Conservation (phyloP, 2,888 invertebrate species). For the Scrobipalpa costella region DNA sequence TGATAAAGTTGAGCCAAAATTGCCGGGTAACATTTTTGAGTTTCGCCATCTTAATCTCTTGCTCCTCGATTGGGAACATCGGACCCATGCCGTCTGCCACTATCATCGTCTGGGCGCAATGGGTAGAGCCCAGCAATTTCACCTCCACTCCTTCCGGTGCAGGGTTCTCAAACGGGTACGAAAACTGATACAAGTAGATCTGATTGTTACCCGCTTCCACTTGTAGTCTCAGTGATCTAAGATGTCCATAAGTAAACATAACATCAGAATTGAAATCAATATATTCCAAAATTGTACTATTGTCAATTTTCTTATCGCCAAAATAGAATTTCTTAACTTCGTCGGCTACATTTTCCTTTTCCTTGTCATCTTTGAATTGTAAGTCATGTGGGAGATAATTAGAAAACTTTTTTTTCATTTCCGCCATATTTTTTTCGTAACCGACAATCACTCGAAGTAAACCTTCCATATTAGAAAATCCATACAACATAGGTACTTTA, state of each 20-base stretch:
- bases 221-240: slow-evolving; percentile 36
- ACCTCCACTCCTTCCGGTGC: slow-evolving; percentile 35
- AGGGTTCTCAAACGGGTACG: slow-evolving; percentile 31
- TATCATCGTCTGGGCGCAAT: slow-evolving; percentile 27
- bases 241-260: slow-evolving; percentile 35
- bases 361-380: slow-evolving; percentile 44
- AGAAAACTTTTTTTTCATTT: slow-evolving; percentile 51
- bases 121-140: slow-evolving; percentile 26
- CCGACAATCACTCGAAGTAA: too few relatives aligned
- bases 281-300: slow-evolving; percentile 44
- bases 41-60: neutral
- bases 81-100: slow-evolving; percentile 10
- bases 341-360: slow-evolving; percentile 47
- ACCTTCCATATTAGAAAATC: too few relatives aligned
- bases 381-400: slow-evolving; percentile 55
- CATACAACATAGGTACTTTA: too few relatives aligned
- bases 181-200: slow-evolving; percentile 40
- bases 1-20: slow-evolving; percentile 14
- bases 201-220: slow-evolving; percentile 38
- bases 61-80: too few relatives aligned
- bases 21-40: neutral
- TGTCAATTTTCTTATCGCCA: slow-evolving; percentile 42
- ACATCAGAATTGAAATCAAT: slow-evolving; percentile 62
- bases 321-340: slow-evolving; percentile 54
- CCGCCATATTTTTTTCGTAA: too few relatives aligned